These are phyloP conservation scores for Pycnomerus fuliginosus DNA, from an alignment of 2,888 invertebrate genomes.

Conservation along the genomic window DNA sequence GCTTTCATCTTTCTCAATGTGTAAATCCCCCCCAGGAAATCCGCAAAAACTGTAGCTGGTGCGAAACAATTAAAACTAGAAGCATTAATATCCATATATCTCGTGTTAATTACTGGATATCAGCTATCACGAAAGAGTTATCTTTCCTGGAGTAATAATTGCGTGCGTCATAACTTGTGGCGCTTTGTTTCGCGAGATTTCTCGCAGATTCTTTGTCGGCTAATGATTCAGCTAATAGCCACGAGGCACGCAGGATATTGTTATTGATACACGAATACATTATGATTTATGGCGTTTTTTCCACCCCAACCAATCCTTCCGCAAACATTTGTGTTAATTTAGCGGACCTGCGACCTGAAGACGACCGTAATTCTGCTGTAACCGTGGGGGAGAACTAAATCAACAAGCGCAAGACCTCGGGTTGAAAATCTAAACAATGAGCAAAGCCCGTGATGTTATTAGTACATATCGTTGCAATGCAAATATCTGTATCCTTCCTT, in stretches of 20 bases:
- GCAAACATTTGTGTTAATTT: constrained; percentile 13
- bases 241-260: constrained; percentile 37
- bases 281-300: constrained; percentile 6
- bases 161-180: constrained; percentile 32
- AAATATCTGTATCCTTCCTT: constrained; percentile 25
- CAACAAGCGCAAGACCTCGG: constrained; percentile 18
- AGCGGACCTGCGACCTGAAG: constrained; percentile 11
- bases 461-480: constrained; percentile 27
- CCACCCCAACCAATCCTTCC: constrained; percentile 1
- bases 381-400: constrained; percentile 21
- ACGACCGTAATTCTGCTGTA: constrained; percentile 14
- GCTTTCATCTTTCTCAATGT: too few relatives aligned
- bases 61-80: too few relatives aligned
- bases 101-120: constrained; percentile 17
- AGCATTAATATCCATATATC: constrained; percentile 10
- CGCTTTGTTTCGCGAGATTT: constrained; percentile 35
- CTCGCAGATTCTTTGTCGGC: constrained; percentile 33
- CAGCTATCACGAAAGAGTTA: constrained; percentile 30
- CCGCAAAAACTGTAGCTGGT: too few relatives aligned
- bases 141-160: constrained; percentile 32
- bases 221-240: constrained; percentile 40
- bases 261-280: constrained; percentile 31
- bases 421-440: constrained; percentile 26
- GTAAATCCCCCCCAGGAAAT: too few relatives aligned
- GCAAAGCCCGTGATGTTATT: constrained; percentile 22